A percentile compares a stretch with the other conserved stretches of the same genome.
Conservation (phyloP, 2,113 vertebrate genomes). For the Toxotes jaculatrix region DNA sequence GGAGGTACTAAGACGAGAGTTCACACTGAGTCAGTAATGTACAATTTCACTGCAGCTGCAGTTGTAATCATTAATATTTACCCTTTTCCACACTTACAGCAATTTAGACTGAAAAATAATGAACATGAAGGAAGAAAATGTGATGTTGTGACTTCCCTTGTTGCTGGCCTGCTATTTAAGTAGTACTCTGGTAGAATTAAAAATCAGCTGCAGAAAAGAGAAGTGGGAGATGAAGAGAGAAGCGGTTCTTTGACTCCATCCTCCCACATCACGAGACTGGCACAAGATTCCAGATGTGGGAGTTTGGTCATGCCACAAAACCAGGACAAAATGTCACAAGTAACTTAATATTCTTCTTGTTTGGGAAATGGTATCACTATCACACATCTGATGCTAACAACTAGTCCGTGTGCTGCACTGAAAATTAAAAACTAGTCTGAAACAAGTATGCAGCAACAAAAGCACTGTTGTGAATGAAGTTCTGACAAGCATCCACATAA, state of each 20-base stretch:
- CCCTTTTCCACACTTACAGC: neutral
- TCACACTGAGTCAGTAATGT: neutral
- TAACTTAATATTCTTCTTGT: constrained; percentile 37
- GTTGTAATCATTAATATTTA: neutral
- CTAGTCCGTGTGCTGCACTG: neutral
- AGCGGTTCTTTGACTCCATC: constrained; percentile 55
- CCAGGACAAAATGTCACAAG: constrained; percentile 54
- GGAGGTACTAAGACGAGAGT: neutral
- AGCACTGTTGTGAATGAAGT: neutral
- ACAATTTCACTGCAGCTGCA: neutral
- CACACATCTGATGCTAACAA: neutral
- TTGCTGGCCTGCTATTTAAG: constrained; percentile 7
- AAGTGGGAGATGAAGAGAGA: constrained; percentile 69
- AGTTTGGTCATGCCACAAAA: constrained; percentile 51
- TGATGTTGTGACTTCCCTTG: neutral
- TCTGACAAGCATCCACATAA: neutral
- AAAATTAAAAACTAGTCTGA: neutral
- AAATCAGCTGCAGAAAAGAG: constrained; percentile 32
- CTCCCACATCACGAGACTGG: constrained; percentile 63
- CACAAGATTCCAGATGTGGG: constrained; percentile 68
- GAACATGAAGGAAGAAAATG: neutral
- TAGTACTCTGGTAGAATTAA: neutral
- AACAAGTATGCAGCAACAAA: neutral
- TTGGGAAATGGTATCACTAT: neutral
- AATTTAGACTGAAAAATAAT: neutral